These are phyloP conservation scores for Siphamia tubifer DNA, from an alignment of 2,113 vertebrate species.

Conservation along the genomic window DNA sequence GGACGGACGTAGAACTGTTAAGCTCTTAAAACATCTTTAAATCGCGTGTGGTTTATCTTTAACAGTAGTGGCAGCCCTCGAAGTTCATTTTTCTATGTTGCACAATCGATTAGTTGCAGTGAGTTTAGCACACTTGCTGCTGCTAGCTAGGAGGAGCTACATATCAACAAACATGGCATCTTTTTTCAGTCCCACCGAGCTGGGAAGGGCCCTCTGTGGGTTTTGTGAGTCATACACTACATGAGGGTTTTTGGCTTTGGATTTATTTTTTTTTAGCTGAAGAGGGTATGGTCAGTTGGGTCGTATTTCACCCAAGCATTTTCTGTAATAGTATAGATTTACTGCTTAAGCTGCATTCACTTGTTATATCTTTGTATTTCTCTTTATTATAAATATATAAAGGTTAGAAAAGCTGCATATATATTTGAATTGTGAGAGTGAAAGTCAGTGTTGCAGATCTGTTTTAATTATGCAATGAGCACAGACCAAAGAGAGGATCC, in stretches of 20 bases:
- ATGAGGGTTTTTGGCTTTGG: neutral
- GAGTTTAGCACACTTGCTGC: neutral
- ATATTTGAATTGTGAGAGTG: too few species aligned
- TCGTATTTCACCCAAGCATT: too few species aligned
- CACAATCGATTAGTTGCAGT: neutral
- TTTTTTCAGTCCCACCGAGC: conserved; percentile 7
- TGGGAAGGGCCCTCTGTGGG: conserved; percentile 10
- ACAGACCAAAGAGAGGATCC: neutral
- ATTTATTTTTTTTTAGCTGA: neutral
- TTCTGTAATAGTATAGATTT: neutral
- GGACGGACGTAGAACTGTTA: neutral
- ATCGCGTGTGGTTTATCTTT: neutral
- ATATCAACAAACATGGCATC: conserved; percentile 66
- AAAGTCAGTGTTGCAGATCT: neutral
- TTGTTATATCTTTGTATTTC: neutral
- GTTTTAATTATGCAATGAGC: neutral
- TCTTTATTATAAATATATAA: too few species aligned
- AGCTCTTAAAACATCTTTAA: neutral
- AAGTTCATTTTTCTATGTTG: neutral
- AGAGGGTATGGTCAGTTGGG: too few species aligned
- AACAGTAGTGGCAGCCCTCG: neutral
- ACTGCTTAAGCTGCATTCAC: neutral
- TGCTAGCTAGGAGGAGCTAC: conserved; percentile 15
- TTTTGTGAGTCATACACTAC: neutral
- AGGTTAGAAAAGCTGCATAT: too few species aligned